phyloP scores from a whole-genome alignment of 2,888 invertebrate species.

The Tenthredo notha region DNA sequence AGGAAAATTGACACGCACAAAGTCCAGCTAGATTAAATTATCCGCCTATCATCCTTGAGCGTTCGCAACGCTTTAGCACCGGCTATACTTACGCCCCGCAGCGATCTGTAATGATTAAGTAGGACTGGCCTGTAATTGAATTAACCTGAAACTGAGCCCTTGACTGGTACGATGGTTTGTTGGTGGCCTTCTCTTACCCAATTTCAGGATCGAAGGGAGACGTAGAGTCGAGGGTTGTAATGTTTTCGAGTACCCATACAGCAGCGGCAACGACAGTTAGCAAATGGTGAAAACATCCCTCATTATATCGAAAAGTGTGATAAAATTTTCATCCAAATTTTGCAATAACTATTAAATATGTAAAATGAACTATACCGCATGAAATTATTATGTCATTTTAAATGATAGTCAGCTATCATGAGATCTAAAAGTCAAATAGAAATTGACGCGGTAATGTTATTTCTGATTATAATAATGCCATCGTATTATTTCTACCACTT shows the following conservation, averaged over 20 bases:
- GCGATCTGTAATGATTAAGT: constrained; percentile 49
- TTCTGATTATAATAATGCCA: background rate
- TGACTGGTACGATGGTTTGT: constrained; percentile 14
- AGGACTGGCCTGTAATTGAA: constrained; percentile 51
- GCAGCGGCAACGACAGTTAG: background rate
- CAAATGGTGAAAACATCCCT: background rate
- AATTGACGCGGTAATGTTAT: background rate
- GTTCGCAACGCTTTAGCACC: constrained; percentile 28
- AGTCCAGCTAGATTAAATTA: constrained; percentile 46
- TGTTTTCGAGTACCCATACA: background rate
- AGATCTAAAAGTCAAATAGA: background rate
- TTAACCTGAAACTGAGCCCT: constrained; percentile 47
- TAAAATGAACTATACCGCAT: background rate
- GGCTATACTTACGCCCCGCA: constrained; percentile 35
- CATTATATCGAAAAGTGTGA: background rate
- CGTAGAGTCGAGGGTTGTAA: background rate
- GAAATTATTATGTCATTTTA: background rate
- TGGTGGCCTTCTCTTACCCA: background rate
- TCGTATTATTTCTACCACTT: background rate
- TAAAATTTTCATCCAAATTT: background rate
- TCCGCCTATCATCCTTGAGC: constrained; percentile 37
- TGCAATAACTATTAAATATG: background rate
- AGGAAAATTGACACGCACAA: constrained; percentile 38
- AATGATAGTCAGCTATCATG: background rate
- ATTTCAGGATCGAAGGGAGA: background rate